Evolutionary conservation across 1,140 invertebrate species (phyloP), one percentile per base, ranked within the genome.

Genomic region (Aradophagus sp.): DNA sequence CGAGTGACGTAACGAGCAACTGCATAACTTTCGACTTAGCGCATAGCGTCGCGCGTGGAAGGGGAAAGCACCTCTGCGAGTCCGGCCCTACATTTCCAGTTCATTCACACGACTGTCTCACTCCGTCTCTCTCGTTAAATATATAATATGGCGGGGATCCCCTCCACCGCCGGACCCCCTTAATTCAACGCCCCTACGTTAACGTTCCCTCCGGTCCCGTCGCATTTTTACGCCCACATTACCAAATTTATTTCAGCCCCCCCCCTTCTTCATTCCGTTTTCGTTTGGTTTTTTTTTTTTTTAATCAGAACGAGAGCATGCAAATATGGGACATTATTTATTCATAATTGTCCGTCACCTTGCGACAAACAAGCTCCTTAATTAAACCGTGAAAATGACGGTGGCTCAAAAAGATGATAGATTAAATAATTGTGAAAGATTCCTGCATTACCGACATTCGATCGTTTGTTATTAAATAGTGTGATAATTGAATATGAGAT

Each of bases 51-150:
- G 12, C 8, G 12, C 32, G 11, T n/a, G 23, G 48, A 44, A 32
- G 23, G 42, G 63, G 70, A 66, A 66, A 66, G 48, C 52, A 39
- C 61, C 34, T 52, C 35, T 11, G 26, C 23, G 38, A 27, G 53
- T 74, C 66, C 77, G 78, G 73, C 72, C 76, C 78, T 80, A 76
- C 47, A 67, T 70, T 71, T 71, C 70, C 77, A 83, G 81, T 83
- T 83, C 81, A 83, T 83, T 83, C 81, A 81, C 81, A 83, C 79
- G 78, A 71, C 68, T 70, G 70, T 73, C 76, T 80, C 79, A 75
- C 65, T 68, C n/a, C n/a, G n/a, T n/a, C n/a, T n/a, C 55, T 32
- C 47, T 59, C 75, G 78, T 80, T 82, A 81, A 81, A 82, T 79
- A 53, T 36, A 81, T 82, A 83, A 83, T 82, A 81, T 81, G 79